Evolutionary conservation across 1,140 invertebrate genomes (phyloP).

Genomic region (Procambarus clarkii): DNA sequence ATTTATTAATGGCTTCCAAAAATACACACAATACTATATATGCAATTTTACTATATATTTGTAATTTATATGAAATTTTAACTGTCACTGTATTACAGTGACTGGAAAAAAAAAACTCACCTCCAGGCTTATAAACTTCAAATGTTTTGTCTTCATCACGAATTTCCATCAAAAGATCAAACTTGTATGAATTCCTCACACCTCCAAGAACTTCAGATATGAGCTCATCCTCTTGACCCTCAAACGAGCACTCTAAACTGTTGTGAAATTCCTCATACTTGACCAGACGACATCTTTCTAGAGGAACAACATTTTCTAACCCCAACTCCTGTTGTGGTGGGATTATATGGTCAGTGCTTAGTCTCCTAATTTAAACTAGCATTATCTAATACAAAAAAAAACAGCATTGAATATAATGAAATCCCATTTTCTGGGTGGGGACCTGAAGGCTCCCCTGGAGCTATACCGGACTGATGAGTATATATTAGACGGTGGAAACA

Average conservation of each 20-base stretch:
- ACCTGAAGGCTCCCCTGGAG: no score
- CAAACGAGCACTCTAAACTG: slow-evolving; percentile 84
- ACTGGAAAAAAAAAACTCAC: slow-evolving; percentile 73
- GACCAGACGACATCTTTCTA: slow-evolving; percentile 85
- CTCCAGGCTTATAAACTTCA: slow-evolving; percentile 81
- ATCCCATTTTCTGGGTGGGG: no score
- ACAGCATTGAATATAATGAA: no score
- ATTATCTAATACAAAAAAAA: no score
- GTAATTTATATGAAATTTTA: not conserved
- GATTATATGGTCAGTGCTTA: no score
- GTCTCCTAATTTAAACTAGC: no score
- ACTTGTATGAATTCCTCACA: slow-evolving; percentile 77
- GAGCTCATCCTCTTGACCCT: slow-evolving; percentile 79
- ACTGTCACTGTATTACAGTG: not conserved
- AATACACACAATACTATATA: no score
- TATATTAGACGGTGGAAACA: no score
- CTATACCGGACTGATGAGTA: no score
- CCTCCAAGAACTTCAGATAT: slow-evolving; percentile 78
- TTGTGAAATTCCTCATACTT: slow-evolving; percentile 83
- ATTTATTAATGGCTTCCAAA: no score
- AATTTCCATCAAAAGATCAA: slow-evolving; percentile 84
- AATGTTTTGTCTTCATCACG: slow-evolving; percentile 81
- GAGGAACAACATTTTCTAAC: slow-evolving; percentile 79
- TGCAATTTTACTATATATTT: no score
- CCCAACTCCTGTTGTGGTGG: slow-evolving; percentile 77